Evolutionary conservation across 2,113 vertebrate genomes (phyloP).

Genomic region (Rhinoderma darwinii): DNA sequence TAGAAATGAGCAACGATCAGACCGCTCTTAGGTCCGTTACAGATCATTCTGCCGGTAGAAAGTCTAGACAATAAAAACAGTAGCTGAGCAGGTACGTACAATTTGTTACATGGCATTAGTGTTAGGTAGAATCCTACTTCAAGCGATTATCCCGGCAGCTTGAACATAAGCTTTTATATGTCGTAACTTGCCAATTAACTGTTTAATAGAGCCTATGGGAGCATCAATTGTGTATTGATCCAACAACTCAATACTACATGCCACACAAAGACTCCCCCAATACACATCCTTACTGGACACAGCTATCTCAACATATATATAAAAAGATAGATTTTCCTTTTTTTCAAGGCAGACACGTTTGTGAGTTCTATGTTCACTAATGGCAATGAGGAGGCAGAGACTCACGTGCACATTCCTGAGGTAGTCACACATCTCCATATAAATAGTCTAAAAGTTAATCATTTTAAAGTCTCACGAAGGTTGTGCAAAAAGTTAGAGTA

Average conservation of each 20-base stretch:
- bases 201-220: conserved; percentile 55
- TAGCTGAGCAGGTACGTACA: not conserved
- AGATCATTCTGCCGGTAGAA: not conserved
- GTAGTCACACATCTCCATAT: not conserved
- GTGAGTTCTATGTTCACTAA: not conserved
- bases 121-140: not conserved
- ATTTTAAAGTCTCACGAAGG: not conserved
- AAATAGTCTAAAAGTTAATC: not conserved
- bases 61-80: not conserved
- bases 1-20: not conserved
- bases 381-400: not conserved
- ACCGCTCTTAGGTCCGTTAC: not conserved
- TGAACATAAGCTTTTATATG: conserved; percentile 5
- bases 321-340: not conserved
- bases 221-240: conserved; percentile 30
- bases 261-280: conserved; percentile 47
- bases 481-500: not conserved
- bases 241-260: conserved; percentile 47
- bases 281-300: conserved; percentile 42
- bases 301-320: not conserved
- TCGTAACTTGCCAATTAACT: conserved; percentile 51
- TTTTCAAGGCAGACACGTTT: not conserved
- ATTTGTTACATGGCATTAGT: conserved; percentile 13
- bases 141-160: not conserved
- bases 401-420: not conserved